These are phyloP conservation scores for Andrena flavipes DNA, from an alignment of 2,888 invertebrate species.

Conservation along the genomic window DNA sequence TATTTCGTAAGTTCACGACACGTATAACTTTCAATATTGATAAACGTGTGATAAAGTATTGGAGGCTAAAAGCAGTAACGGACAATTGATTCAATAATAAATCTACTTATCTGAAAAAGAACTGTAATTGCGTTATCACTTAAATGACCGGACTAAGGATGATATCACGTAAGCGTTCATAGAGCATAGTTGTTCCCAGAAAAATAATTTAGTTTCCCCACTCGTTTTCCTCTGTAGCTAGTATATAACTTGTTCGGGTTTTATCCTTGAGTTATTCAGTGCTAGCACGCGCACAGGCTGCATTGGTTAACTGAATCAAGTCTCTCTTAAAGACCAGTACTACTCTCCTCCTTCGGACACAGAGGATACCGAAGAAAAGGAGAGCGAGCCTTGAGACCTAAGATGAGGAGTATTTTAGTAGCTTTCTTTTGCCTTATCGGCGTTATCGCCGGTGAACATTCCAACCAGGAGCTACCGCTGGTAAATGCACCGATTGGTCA, in stretches of 20 bases:
- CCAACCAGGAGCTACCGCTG: constrained; percentile 17
- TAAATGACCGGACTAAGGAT: background rate
- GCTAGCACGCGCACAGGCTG: background rate
- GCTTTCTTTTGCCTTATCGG: background rate
- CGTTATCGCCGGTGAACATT: background rate
- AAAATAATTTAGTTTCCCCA: constrained; percentile 41
- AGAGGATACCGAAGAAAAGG: background rate
- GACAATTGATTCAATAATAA: background rate
- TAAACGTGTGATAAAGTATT: background rate
- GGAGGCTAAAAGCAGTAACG: background rate
- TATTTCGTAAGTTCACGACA: background rate
- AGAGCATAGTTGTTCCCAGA: background rate
- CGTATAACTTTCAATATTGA: background rate
- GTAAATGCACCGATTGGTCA: constrained; percentile 63
- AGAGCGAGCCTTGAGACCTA: background rate
- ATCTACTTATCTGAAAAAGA: background rate
- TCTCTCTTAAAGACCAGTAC: no score
- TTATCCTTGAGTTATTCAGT: constrained; percentile 8
- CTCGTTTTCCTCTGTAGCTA: constrained; percentile 33
- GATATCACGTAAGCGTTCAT: constrained; percentile 10
- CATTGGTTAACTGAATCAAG: background rate
- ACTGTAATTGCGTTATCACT: background rate
- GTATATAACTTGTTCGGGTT: constrained; percentile 36
- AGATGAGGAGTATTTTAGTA: constrained; percentile 23
- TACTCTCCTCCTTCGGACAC: no score